Conservation (phyloP, 2,113 vertebrate genomes). For the Haplochromis vanheusdeni region DNA sequence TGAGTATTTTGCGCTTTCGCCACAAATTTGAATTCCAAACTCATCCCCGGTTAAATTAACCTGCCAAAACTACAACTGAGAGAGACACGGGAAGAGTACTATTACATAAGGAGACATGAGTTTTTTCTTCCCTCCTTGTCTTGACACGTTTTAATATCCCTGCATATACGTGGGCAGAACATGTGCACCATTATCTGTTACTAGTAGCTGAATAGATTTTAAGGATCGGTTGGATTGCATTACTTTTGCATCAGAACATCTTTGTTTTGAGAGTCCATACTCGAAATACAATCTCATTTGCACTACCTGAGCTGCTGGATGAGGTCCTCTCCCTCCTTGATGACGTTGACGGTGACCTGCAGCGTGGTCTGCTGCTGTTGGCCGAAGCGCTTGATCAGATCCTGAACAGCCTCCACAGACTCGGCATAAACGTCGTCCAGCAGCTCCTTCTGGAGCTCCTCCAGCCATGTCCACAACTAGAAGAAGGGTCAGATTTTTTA, state of each 20-base stretch:
- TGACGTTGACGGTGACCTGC: conserved; percentile 96
- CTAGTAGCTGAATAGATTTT: background rate
- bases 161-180: background rate
- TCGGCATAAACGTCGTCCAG: conserved; percentile 97
- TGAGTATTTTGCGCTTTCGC: background rate
- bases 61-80: background rate
- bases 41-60: background rate
- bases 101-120: background rate
- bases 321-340: conserved; percentile 97
- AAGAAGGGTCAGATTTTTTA: background rate
- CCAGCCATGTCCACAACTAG: conserved; percentile 97
- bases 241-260: background rate
- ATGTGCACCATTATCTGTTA: background rate
- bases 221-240: background rate
- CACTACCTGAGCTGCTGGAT: conserved; percentile 94
- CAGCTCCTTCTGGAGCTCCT: conserved; percentile 96
- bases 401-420: conserved; percentile 96
- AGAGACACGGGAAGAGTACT: background rate
- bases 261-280: background rate
- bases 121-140: background rate
- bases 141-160: background rate
- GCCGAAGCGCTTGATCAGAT: conserved; percentile 96
- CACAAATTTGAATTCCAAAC: background rate
- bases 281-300: background rate
- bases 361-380: conserved; percentile 97